Evolutionary conservation across 2,888 invertebrate species (phyloP), one percentile per base, ranked within the genome.

Genomic region (Latrodectus hesperus): DNA sequence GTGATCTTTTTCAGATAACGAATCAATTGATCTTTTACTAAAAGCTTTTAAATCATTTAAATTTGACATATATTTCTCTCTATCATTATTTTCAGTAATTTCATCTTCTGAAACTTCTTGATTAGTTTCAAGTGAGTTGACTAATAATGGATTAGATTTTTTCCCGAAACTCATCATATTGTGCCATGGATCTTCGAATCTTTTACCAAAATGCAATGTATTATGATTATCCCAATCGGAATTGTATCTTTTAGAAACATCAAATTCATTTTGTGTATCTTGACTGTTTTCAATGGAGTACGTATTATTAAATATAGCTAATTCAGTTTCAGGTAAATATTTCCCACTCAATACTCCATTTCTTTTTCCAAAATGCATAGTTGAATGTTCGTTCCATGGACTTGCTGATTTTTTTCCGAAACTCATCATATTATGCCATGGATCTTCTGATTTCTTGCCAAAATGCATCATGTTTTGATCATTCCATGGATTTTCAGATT

Each of bases 351-450:
- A n/a, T 22, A 10, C 65, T 16, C 6, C 9, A 14, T 76, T n/a
- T 60, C 73, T 76, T 83, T 83, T 83, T 22, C 84, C 84, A 38
- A 84, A 84, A 72, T 84, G 84, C 75, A 77, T 38, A 2, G 77
- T 84, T 16, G 38, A 77, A 22, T 84, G 84, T 16, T 82, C 68
- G 49, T 49, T 49, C 55, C 72, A 78, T 9, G 75, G 65, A 64
- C 26, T 70, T 53, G 70, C 80, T 14, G 65, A 75, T 49, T 68
- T 73, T 52, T 86, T 86, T 8, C 86, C 86, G 12, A 85, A 85
- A 71, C 55, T 71, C 79, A 85, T 79, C 71, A 80, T 77, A 52
- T 16, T 64, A 38, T 84, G 77, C 71, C 84, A 80, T 8, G 80
- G 72, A 3, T 80, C 80, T 11, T 60, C 70, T 9, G n/a, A 10